phyloP scores from a whole-genome alignment of 2,888 invertebrate genomes.

The Cylloceria caligata region DNA sequence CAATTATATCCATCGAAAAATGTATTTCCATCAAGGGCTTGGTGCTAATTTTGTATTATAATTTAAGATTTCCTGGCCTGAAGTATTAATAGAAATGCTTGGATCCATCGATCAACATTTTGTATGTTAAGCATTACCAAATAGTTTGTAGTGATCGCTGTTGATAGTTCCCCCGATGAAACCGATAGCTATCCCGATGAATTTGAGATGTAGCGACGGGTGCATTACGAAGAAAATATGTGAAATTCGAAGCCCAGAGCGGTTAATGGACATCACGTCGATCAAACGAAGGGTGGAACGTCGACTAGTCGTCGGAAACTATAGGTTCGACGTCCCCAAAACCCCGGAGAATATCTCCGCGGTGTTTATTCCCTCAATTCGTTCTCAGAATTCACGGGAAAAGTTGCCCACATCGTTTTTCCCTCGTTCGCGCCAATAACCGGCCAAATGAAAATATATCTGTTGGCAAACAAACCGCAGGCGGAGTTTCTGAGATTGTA shows the following conservation, averaged over 20 bases:
- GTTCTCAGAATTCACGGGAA: conserved; percentile 53
- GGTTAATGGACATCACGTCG: conserved; percentile 81
- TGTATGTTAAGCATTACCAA: neutral
- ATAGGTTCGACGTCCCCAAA: conserved; percentile 37
- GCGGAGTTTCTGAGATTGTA: conserved; percentile 49
- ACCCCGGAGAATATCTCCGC: conserved; percentile 55
- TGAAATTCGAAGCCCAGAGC: conserved; percentile 81
- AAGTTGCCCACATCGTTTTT: conserved; percentile 60
- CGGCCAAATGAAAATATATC: conserved; percentile 84
- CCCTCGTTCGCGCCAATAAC: conserved; percentile 82
- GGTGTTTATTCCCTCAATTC: conserved; percentile 61
- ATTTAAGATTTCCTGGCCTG: neutral
- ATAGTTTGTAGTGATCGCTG: neutral
- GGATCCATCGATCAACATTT: neutral
- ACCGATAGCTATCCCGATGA: conserved; percentile 3
- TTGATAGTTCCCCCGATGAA: conserved; percentile 2
- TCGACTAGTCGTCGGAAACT: conserved; percentile 39
- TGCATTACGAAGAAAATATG: conserved; percentile 65
- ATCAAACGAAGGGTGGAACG: conserved; percentile 76
- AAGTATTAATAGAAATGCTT: neutral
- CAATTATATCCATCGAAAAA: too few relatives aligned
- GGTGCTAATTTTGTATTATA: neutral
- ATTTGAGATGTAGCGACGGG: conserved; percentile 53
- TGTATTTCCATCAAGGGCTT: neutral
- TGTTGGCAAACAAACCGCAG: conserved; percentile 81